Percentiles rank a stretch among this genome's conserved stretches.
phyloP scores from a whole-genome alignment of 2,797 vertebrate genomes.

The Corythornis leucogaster region DNA sequence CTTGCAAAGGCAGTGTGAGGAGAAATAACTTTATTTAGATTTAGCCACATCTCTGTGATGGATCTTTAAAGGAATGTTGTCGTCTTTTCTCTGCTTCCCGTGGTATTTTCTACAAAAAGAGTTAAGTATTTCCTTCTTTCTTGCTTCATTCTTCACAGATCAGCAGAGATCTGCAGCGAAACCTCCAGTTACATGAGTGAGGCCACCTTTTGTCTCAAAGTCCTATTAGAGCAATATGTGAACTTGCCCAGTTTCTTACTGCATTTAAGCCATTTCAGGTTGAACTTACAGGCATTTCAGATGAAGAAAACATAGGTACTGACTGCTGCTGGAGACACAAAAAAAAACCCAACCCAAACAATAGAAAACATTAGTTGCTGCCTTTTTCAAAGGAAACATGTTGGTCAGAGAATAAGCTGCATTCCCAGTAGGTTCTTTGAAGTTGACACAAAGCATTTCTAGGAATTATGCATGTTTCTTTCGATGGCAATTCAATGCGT shows the following conservation, averaged over 20 bases:
- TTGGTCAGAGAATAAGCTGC: slow-evolving; percentile 19
- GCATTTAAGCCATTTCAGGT: not conserved
- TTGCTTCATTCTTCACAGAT: not conserved
- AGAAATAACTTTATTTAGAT: not conserved
- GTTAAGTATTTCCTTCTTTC: not conserved
- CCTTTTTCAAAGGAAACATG: not conserved
- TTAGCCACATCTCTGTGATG: not conserved
- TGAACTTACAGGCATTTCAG: not conserved
- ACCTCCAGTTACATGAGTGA: not conserved
- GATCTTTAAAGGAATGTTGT: not conserved
- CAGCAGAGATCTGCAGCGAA: not conserved
- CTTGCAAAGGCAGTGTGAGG: not conserved
- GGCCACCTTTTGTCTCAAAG: not conserved
- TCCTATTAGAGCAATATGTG: not conserved
- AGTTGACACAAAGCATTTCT: slow-evolving; percentile 53
- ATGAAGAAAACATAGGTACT: not conserved
- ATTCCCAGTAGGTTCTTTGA: slow-evolving; percentile 36
- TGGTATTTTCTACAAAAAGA: not conserved
- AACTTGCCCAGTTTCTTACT: not conserved
- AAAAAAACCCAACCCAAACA: not conserved
- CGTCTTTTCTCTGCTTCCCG: not conserved
- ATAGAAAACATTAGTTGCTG: not conserved
- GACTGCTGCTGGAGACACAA: not conserved
- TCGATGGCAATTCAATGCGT: slow-evolving; percentile 16
- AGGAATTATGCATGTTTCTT: slow-evolving; percentile 53